phyloP scores from a whole-genome alignment of 2,888 invertebrate genomes.

The Netelia melanura region DNA sequence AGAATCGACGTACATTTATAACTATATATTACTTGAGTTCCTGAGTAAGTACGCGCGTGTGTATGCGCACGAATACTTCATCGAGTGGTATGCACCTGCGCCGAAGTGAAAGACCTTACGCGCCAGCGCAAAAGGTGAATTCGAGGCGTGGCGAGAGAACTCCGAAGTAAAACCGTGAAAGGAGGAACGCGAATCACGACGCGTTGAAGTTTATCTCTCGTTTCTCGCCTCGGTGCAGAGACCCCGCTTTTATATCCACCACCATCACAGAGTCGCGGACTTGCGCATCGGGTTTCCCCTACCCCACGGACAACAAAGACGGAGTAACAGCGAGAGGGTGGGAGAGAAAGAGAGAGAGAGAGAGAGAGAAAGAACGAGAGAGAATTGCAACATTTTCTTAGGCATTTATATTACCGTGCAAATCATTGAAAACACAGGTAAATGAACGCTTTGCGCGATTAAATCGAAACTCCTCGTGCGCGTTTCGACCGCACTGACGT shows the following conservation, averaged over 20 bases:
- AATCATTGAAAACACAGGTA: conserved; percentile 40
- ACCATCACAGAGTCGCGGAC: conserved; percentile 36
- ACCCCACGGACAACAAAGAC: not conserved
- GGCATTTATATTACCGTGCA: conserved; percentile 16
- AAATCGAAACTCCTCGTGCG: conserved; percentile 20
- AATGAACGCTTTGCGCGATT: conserved; percentile 57
- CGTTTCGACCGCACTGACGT: not conserved
- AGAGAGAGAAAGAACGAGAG: not conserved
- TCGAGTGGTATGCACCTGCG: conserved; percentile 55
- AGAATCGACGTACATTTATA: not conserved
- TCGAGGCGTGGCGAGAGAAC: conserved; percentile 63
- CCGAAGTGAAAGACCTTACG: conserved; percentile 47
- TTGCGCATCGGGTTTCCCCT: conserved; percentile 53
- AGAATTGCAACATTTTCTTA: conserved; percentile 32
- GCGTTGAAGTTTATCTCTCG: conserved; percentile 65
- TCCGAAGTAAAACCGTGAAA: conserved; percentile 40
- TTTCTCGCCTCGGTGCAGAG: conserved; percentile 55
- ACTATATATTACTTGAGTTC: not conserved
- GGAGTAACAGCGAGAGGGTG: not conserved
- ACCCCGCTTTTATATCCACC: conserved; percentile 34
- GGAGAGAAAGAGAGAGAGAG: not conserved
- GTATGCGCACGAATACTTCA: not conserved
- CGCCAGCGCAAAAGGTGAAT: conserved; percentile 54
- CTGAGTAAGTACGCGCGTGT: too few relatives aligned
- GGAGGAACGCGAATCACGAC: conserved; percentile 68